Evolutionary conservation across 2,113 vertebrate genomes (phyloP).

Genomic region (Peucedramus taeniatus): DNA sequence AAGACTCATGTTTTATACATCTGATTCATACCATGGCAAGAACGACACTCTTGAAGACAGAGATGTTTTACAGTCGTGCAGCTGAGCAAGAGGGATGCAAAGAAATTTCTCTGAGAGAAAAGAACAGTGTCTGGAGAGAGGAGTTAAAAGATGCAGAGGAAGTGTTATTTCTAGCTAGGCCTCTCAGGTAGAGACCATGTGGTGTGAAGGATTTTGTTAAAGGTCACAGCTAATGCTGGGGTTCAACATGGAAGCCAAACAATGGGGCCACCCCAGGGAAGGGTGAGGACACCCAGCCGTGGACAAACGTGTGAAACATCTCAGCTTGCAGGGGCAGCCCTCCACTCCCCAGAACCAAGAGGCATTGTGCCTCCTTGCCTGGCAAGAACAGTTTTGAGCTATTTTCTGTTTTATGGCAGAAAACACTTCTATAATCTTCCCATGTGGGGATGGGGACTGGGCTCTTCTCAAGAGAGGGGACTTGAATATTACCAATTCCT

Average conservation of each 20-base stretch:
- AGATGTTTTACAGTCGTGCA: background rate
- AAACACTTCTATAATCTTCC: background rate
- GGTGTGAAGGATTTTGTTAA: background rate
- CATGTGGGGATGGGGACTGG: background rate
- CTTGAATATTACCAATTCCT: background rate
- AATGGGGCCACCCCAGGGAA: background rate
- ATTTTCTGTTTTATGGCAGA: background rate
- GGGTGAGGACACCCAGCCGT: background rate
- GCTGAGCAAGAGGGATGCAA: background rate
- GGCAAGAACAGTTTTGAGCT: accelerated
- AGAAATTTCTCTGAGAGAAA: background rate
- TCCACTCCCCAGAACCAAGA: background rate
- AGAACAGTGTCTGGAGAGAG: background rate
- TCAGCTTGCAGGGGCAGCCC: background rate
- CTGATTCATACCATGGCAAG: background rate
- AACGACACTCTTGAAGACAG: background rate
- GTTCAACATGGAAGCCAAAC: background rate
- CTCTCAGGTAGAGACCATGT: background rate
- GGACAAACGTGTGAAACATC: accelerated
- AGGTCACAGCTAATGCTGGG: background rate
- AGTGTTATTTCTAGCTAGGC: background rate
- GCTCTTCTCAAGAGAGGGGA: background rate
- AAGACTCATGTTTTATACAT: slow-evolving; percentile 37
- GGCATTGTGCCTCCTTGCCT: background rate
- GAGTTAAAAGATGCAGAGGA: background rate